Conservation (phyloP, 2,888 invertebrate species). For the Tholera decimalis region DNA sequence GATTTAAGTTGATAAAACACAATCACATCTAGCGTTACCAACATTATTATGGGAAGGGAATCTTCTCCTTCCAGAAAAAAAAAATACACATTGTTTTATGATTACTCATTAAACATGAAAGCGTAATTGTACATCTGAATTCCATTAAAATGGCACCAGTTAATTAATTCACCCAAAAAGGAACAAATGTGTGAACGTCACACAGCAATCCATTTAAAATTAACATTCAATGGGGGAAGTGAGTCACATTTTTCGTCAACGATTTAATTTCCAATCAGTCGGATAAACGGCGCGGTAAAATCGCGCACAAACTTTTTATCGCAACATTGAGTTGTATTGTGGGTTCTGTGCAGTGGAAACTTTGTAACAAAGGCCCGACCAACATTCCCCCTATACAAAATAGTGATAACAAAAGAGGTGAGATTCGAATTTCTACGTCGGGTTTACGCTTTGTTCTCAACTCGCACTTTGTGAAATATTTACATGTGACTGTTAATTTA, state of each 20-base stretch:
- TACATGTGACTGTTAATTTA: conserved; percentile 56
- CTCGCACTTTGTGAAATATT: conserved; percentile 53
- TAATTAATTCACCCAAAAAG: conserved; percentile 26
- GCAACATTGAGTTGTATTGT: conserved; percentile 29
- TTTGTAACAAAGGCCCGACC: conserved; percentile 51
- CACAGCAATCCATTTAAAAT: conserved; percentile 33
- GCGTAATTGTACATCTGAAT: conserved; percentile 3
- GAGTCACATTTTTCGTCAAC: conserved; percentile 36
- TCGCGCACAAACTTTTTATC: conserved; percentile 53
- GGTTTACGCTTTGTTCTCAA: conserved; percentile 47
- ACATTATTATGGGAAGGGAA: background rate
- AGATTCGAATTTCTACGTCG: conserved; percentile 45
- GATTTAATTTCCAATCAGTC: conserved; percentile 56
- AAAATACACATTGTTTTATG: background rate
- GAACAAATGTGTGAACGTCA: conserved; percentile 30
- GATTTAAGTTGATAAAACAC: background rate
- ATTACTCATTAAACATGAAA: background rate
- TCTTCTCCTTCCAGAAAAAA: background rate
- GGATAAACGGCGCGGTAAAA: conserved; percentile 32
- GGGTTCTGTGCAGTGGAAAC: conserved; percentile 50
- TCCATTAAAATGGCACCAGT: conserved; percentile 20
- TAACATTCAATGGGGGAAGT: conserved; percentile 13
- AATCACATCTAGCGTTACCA: too few species aligned
- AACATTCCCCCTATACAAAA: conserved; percentile 47
- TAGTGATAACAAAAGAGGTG: conserved; percentile 56